phyloP scores from a whole-genome alignment of 1,140 invertebrate genomes.

The Parapsyche elsis region DNA sequence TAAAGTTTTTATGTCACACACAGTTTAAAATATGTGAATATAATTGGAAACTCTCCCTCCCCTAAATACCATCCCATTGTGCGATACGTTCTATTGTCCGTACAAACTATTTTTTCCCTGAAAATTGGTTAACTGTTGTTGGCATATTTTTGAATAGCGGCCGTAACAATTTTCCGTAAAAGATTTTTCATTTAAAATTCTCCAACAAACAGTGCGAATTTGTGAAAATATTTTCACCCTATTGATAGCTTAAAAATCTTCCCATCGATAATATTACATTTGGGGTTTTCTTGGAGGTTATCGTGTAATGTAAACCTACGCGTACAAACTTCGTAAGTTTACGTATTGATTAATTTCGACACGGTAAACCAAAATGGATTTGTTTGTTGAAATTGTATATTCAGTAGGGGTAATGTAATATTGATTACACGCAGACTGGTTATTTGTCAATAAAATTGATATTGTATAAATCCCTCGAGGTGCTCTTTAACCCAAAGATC shows the following conservation, averaged over 20 bases:
- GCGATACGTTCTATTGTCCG: background rate
- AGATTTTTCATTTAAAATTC: background rate
- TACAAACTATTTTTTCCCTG: background rate
- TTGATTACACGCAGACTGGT: constrained; percentile 19
- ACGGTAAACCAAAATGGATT: background rate
- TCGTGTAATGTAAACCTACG: too few species aligned
- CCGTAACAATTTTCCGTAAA: constrained; percentile 2
- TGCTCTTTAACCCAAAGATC: background rate
- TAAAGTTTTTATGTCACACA: too few species aligned
- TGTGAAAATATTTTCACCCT: too few species aligned
- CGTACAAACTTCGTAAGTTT: too few species aligned
- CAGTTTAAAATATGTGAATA: too few species aligned
- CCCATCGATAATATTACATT: too few species aligned
- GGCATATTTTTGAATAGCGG: background rate
- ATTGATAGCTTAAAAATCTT: too few species aligned
- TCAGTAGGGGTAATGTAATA: constrained; percentile 32
- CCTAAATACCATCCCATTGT: too few species aligned
- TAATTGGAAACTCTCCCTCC: too few species aligned
- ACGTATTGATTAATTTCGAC: too few species aligned
- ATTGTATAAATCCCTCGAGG: constrained; percentile 41
- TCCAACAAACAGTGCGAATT: background rate
- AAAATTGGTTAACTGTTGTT: background rate
- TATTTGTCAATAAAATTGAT: constrained; percentile 50
- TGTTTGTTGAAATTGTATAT: background rate
- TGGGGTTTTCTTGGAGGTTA: too few species aligned